phyloP scores from a whole-genome alignment of 2,797 vertebrate genomes.

The Sebastes reedi region DNA sequence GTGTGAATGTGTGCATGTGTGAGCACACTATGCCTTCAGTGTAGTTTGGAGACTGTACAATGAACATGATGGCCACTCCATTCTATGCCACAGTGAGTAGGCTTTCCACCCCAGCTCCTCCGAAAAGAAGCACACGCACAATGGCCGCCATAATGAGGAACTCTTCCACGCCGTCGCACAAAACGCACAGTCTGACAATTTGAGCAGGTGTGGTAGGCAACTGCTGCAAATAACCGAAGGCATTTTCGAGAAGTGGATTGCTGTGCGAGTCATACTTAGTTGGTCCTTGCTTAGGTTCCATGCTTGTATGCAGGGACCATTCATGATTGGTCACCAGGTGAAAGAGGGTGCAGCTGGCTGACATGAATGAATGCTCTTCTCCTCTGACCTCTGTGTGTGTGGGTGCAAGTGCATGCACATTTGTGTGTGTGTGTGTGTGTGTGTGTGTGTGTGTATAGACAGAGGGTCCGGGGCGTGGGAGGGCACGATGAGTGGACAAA shows the following conservation, averaged over 20 bases:
- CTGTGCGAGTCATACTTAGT: constrained; percentile 50
- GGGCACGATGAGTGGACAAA: constrained; percentile 65
- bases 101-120: constrained; percentile 81
- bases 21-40: constrained; percentile 43
- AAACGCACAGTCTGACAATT: constrained; percentile 52
- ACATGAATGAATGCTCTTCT: constrained; percentile 70
- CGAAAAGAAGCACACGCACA: constrained; percentile 73
- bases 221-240: constrained; percentile 47
- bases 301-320: constrained; percentile 55
- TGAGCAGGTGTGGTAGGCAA: constrained; percentile 75
- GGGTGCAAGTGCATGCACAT: constrained; percentile 2
- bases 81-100: constrained; percentile 61
- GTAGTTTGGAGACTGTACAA: constrained; percentile 58
- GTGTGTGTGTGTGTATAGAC: constrained; percentile 18
- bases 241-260: constrained; percentile 36
- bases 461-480: constrained; percentile 38
- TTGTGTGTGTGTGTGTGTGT: not conserved
- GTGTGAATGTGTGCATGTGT: constrained; percentile 58
- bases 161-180: constrained; percentile 74
- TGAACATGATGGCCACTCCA: constrained; percentile 50
- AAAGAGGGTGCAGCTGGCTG: constrained; percentile 76
- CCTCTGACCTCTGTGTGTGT: constrained; percentile 42
- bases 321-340: constrained; percentile 74
- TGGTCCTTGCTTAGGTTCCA: constrained; percentile 31
- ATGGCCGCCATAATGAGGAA: constrained; percentile 74